Evolutionary conservation across 2,797 vertebrate genomes (phyloP).

Genomic region (Sebastes nivosus): DNA sequence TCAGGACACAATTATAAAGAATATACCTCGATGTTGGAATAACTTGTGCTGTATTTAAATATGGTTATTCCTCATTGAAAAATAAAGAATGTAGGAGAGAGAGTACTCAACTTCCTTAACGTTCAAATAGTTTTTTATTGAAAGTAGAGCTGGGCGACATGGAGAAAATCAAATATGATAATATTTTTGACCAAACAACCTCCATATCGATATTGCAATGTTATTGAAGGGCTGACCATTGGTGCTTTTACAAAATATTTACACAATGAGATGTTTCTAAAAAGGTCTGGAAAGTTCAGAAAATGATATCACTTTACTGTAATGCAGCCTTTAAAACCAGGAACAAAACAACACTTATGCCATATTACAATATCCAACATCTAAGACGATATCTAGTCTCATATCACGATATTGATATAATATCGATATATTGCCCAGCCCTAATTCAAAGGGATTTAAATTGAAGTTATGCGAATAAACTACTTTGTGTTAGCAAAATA

Average conservation of each 20-base stretch:
- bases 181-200: too few relatives aligned
- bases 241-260: too few relatives aligned
- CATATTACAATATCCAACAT: too few relatives aligned
- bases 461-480: not conserved
- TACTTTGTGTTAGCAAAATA: not conserved
- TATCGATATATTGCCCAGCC: too few relatives aligned
- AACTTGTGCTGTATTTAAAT: not conserved
- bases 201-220: too few relatives aligned
- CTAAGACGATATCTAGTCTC: too few relatives aligned
- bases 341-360: too few relatives aligned
- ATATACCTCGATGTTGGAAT: not conserved
- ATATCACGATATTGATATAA: too few relatives aligned
- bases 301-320: not conserved
- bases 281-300: not conserved
- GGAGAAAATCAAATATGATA: too few relatives aligned
- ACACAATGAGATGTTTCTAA: too few relatives aligned
- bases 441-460: not conserved
- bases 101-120: not conserved
- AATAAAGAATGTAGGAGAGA: not conserved
- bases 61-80: not conserved
- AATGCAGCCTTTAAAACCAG: not conserved
- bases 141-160: too few relatives aligned
- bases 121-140: not conserved
- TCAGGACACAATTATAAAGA: slow-evolving; percentile 18
- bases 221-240: too few relatives aligned